These are phyloP conservation scores for Volucella inflata DNA, from an alignment of 2,888 invertebrate genomes.

Conservation along the genomic window DNA sequence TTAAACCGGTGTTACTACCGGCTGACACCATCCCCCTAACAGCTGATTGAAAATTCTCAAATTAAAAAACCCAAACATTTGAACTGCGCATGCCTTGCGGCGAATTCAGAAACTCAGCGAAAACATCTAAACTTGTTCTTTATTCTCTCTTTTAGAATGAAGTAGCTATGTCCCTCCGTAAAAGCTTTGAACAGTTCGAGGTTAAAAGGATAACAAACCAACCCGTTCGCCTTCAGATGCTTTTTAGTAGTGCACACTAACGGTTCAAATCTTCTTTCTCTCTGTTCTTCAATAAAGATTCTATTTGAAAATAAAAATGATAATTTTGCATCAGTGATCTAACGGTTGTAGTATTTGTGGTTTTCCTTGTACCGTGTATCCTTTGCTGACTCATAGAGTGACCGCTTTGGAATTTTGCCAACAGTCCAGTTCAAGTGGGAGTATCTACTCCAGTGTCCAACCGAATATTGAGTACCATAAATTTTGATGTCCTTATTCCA, in stretches of 20 bases:
- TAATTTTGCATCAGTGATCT: slow-evolving; percentile 53
- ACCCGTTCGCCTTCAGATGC: slow-evolving; percentile 62
- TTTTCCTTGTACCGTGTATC: slow-evolving; percentile 28
- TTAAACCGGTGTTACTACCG: slow-evolving; percentile 34
- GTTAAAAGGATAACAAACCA: slow-evolving; percentile 72
- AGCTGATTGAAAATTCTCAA: slow-evolving; percentile 48
- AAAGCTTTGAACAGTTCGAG: slow-evolving; percentile 56
- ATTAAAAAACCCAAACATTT: slow-evolving; percentile 64
- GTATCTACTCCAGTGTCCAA: not conserved
- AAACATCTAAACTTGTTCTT: not conserved
- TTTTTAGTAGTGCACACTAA: slow-evolving; percentile 57
- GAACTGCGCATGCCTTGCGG: slow-evolving; percentile 61
- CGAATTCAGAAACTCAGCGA: slow-evolving; percentile 62
- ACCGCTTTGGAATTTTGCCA: slow-evolving; percentile 64
- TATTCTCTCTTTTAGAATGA: not conserved
- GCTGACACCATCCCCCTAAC: slow-evolving; percentile 9
- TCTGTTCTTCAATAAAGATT: slow-evolving; percentile 2
- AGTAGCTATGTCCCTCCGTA: slow-evolving; percentile 1
- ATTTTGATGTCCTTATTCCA: slow-evolving; percentile 48
- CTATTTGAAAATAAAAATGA: slow-evolving; percentile 5
- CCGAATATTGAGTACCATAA: slow-evolving; percentile 28
- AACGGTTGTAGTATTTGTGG: slow-evolving; percentile 16
- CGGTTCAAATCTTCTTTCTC: slow-evolving; percentile 40
- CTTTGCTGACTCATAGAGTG: slow-evolving; percentile 66
- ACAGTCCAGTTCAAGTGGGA: slow-evolving; percentile 45